Conservation (phyloP, 2,113 vertebrate genomes). For the Zapornia atra region DNA sequence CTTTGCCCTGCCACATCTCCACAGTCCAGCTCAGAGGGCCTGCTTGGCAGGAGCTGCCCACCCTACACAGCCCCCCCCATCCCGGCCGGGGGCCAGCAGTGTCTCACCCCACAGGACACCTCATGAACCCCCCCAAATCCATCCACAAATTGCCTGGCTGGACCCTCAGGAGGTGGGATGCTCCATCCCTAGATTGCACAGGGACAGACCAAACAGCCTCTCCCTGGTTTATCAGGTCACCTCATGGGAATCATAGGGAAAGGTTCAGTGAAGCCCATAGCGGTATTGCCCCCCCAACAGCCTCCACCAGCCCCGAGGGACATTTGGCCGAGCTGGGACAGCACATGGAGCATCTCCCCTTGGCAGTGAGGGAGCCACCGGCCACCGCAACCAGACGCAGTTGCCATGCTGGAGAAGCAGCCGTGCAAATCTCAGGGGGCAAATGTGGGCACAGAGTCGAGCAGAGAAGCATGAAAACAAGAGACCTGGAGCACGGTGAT, state of each 20-base stretch:
- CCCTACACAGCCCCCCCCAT: neutral
- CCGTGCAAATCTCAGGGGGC: neutral
- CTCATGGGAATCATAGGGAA: neutral
- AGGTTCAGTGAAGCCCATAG: neutral
- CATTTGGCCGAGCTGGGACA: neutral
- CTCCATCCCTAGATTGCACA: neutral
- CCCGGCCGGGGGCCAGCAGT: too few relatives aligned
- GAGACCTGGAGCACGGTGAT: neutral
- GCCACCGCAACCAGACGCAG: fast-evolving
- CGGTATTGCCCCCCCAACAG: fast-evolving
- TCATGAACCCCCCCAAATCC: fast-evolving
- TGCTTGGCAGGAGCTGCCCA: neutral
- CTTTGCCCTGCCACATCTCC: neutral
- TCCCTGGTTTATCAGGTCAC: fast-evolving
- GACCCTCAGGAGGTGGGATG: fast-evolving
- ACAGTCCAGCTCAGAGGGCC: too few relatives aligned
- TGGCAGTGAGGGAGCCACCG: fast-evolving
- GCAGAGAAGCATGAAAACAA: neutral
- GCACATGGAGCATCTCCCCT: neutral
- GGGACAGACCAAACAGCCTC: fast-evolving
- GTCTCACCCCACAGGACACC: fast-evolving
- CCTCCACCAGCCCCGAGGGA: neutral
- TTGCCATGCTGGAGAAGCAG: neutral
- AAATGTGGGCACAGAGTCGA: neutral
- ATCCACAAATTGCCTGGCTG: neutral